Evolutionary conservation across 2,113 vertebrate genomes (phyloP), one percentile per base, ranked within the genome.

Genomic region (Globicephala melas): DNA sequence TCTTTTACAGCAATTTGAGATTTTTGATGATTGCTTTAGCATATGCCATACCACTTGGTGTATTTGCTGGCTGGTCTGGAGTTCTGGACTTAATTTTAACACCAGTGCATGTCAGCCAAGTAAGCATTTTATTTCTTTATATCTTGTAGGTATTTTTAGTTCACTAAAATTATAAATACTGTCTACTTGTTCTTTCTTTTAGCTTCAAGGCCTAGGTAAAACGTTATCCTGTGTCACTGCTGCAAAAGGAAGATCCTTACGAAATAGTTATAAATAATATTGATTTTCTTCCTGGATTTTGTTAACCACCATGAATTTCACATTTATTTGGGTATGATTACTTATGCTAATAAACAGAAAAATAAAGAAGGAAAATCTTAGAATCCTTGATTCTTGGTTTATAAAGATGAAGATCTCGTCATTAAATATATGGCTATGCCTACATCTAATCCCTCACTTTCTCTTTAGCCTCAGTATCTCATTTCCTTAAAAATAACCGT

Each of bases 21-120:
- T 99, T 99, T 98, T 98, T 99, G 99, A 99, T 99, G 99, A 99
- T 99, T 91, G 99, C 99, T 4, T 98, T 99, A 98, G 99, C 99
- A 36, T 99, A 99, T 96, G 99, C 99, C 0, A 99, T 99, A 97
- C 99, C 99, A 44, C 98, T 99, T 73, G 99, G 99, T 94, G 99
- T 99, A 96, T 98, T 99, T 81, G 99, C 99, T n/a, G 99, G 99
- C 97, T 99, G 99, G 99, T 98, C 99, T 31, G 99, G 99, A 89
- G 99, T 99, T 94, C 98, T 99, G 96, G 99, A 99, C 98, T 99
- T 99, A 99, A 99, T 99, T 98, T 98, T 99, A 95, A 99, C 99
- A 1, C 99, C 99, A 14, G 99, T 99, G 86, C 99, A 99, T 65
- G 99, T 99, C 92, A 99, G 99, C 98, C 99, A 99, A 98, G 99